phyloP scores from a whole-genome alignment of 2,113 vertebrate species.

The Fregetta grallaria region DNA sequence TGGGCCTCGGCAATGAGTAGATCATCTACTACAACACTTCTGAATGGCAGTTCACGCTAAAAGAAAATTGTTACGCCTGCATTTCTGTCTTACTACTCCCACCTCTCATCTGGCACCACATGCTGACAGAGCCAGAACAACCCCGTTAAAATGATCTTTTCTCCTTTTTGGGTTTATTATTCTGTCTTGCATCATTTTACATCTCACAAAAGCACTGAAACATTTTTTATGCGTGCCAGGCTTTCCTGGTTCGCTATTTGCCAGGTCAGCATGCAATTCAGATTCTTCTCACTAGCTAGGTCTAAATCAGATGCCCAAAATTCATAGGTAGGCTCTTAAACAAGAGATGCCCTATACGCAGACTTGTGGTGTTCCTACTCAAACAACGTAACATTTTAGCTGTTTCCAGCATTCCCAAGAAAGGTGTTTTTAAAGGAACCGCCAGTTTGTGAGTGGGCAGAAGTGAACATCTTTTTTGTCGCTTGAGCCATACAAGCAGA shows the following conservation, averaged over 20 bases:
- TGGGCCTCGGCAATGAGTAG: background rate
- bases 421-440: background rate
- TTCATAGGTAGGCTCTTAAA: background rate
- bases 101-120: background rate
- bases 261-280: background rate
- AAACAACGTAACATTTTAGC: background rate
- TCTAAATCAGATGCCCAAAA: background rate
- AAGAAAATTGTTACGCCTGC: background rate
- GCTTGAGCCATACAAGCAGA: rapidly evolving
- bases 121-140: background rate
- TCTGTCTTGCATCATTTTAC: background rate
- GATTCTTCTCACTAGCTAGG: background rate
- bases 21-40: background rate
- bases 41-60: background rate
- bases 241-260: background rate
- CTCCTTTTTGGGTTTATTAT: background rate
- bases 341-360: background rate
- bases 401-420: background rate
- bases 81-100: background rate
- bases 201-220: background rate
- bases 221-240: background rate
- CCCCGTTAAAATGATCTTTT: background rate
- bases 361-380: background rate
- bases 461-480: background rate
- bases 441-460: background rate